A percentile compares a stretch with the other conserved stretches of the same genome.
phyloP scores from a whole-genome alignment of 2,113 vertebrate genomes.

The Phrynosoma platyrhinos region DNA sequence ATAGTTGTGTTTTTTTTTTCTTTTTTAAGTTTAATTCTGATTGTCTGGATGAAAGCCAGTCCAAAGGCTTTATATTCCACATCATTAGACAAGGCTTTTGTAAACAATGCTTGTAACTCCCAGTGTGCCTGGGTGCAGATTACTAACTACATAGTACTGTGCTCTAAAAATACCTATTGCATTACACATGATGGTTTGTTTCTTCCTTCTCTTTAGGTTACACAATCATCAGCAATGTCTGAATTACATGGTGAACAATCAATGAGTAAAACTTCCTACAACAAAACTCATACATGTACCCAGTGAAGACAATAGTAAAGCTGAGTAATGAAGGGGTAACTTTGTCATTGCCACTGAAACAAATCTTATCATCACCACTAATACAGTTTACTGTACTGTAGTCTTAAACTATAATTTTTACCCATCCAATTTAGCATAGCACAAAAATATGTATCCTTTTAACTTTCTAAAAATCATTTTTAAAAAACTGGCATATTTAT shows the following conservation, averaged over 20 bases:
- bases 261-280: background rate
- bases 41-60: background rate
- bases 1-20: background rate
- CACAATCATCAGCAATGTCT: background rate
- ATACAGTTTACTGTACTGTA: background rate
- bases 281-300: background rate
- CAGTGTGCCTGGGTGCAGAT: background rate
- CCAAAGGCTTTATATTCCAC: background rate
- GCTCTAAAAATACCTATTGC: background rate
- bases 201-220: background rate
- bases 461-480: too few species aligned
- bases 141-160: background rate
- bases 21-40: background rate
- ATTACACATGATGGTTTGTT: background rate
- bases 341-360: background rate
- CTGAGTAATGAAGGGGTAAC: background rate
- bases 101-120: background rate
- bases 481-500: too few species aligned
- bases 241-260: background rate
- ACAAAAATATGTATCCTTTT: background rate
- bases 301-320: background rate
- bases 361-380: background rate
- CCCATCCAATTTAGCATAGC: background rate
- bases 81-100: background rate
- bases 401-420: background rate